Conservation (phyloP, 2,797 vertebrate genomes). For the Periparus ater region DNA sequence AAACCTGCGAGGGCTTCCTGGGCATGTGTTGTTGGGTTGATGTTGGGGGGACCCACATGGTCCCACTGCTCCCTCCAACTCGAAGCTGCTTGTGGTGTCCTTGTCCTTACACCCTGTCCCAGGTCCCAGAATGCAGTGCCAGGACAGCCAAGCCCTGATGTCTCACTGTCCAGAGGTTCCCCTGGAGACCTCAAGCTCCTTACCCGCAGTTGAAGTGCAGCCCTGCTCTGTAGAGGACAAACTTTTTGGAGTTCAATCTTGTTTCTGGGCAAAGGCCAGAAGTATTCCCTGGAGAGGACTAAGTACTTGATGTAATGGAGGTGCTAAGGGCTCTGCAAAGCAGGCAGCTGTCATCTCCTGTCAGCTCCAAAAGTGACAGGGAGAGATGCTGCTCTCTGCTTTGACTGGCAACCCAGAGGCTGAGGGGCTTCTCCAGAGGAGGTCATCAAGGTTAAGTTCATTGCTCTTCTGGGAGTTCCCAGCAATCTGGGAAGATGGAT, state of each 20-base stretch:
- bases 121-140: not conserved
- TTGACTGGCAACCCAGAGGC: not conserved
- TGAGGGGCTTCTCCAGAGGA: not conserved
- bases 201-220: not conserved
- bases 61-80: not conserved
- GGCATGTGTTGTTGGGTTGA: not conserved
- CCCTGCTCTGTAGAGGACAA: not conserved
- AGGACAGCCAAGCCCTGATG: not conserved
- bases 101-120: not conserved
- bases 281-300: not conserved
- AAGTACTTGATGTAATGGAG: not conserved
- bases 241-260: not conserved
- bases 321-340: not conserved
- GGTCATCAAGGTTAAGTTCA: not conserved
- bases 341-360: not conserved
- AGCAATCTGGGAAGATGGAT: not conserved
- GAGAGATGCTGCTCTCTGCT: not conserved
- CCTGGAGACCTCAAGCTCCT: not conserved
- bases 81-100: not conserved
- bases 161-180: rapidly evolving
- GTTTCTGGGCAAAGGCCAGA: not conserved
- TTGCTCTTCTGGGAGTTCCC: not conserved
- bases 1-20: not conserved
- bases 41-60: too few species aligned
- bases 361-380: not conserved